Evolutionary conservation across 1,140 invertebrate genomes (phyloP).

Genomic region (Lepeophtheirus salmonis): DNA sequence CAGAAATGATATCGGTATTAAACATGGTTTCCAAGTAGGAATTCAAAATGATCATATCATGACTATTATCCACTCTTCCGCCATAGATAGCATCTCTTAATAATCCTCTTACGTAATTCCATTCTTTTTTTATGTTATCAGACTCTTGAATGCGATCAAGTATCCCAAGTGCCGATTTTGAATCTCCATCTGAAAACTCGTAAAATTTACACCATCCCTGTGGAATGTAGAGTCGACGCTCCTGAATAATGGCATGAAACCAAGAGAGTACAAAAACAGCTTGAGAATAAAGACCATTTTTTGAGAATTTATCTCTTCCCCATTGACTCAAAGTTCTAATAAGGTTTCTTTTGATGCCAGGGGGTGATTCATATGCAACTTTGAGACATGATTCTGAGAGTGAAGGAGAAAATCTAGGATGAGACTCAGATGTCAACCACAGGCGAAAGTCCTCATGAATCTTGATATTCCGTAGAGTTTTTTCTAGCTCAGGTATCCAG

Average conservation of each 20-base stretch:
- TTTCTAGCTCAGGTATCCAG: conserved; percentile 52
- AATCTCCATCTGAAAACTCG: conserved; percentile 67
- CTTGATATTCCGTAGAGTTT: conserved; percentile 40
- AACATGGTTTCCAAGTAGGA: conserved; percentile 57
- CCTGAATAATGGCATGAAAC: conserved; percentile 69
- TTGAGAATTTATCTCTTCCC: conserved; percentile 31
- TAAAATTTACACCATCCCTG: conserved; percentile 75
- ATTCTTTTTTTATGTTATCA: conserved; percentile 34
- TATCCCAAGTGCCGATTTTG: conserved; percentile 52
- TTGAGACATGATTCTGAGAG: conserved; percentile 49
- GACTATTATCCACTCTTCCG: conserved; percentile 59
- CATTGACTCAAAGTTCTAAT: conserved; percentile 38
- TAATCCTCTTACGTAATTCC: conserved; percentile 58
- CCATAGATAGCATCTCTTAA: conserved; percentile 67
- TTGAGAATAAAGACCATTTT: conserved; percentile 27
- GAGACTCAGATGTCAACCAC: conserved; percentile 55
- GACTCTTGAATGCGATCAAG: conserved; percentile 38
- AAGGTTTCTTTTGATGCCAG: conserved; percentile 43
- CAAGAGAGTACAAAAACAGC: conserved; percentile 50
- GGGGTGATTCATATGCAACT: conserved; percentile 61
- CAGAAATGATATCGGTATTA: conserved; percentile 30
- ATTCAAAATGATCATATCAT: conserved; percentile 50
- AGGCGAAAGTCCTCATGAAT: conserved; percentile 44
- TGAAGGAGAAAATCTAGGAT: conserved; percentile 41
- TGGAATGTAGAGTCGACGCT: conserved; percentile 63